These are phyloP conservation scores for Aleiodes testaceus DNA, from an alignment of 2,888 invertebrate species.

Conservation along the genomic window DNA sequence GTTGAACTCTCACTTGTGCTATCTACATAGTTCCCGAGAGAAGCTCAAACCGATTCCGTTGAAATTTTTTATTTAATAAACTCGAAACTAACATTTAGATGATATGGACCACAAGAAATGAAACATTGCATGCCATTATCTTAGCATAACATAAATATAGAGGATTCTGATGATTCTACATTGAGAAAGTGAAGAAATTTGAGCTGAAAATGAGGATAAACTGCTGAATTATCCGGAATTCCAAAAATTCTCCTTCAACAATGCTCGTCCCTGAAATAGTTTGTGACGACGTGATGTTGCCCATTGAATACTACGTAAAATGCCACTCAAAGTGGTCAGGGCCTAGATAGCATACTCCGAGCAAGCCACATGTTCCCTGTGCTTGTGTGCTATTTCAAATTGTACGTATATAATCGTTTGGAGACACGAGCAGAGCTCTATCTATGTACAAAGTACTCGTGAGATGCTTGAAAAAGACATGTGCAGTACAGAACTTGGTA, in stretches of 20 bases:
- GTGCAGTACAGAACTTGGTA: constrained; percentile 1
- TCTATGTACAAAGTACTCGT: neutral
- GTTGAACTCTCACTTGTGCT: neutral
- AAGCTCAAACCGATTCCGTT: constrained; percentile 22
- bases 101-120: constrained; percentile 20
- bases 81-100: constrained; percentile 1
- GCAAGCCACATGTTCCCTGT: neutral
- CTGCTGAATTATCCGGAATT: no score
- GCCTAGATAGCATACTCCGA: neutral
- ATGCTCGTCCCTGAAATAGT: neutral
- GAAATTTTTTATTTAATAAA: constrained; percentile 14
- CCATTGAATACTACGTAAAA: neutral
- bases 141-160: no score
- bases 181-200: no score
- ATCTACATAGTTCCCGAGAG: constrained; percentile 2
- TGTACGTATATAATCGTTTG: constrained; percentile 15
- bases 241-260: neutral
- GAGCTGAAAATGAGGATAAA: no score
- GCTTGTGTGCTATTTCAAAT: constrained; percentile 25
- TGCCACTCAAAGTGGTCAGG: constrained; percentile 24
- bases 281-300: neutral
- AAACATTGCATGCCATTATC: constrained; percentile 16
- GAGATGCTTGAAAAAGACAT: constrained; percentile 23
- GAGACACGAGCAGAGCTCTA: neutral
- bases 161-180: no score